Conservation (phyloP, 2,888 invertebrate genomes). For the Ichneumon xanthorius region DNA sequence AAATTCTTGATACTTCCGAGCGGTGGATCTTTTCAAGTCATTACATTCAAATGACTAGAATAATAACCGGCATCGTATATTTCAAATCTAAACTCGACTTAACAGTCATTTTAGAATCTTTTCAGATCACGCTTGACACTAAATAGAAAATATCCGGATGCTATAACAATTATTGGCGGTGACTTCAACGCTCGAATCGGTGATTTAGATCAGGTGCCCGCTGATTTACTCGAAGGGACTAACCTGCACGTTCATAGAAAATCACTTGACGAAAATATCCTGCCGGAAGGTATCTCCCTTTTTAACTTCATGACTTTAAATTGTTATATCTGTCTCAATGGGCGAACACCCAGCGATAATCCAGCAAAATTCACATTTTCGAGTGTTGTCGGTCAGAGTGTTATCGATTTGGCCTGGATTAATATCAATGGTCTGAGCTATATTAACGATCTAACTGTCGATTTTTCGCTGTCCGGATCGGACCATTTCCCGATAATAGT, state of each 20-base stretch:
- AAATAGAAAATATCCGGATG: constrained; percentile 11
- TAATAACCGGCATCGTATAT: constrained; percentile 7
- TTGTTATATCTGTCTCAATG: constrained; percentile 41
- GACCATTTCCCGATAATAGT: too few species aligned
- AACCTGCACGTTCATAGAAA: not conserved
- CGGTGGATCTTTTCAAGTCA: constrained; percentile 17
- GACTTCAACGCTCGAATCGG: constrained; percentile 13
- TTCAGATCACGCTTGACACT: not conserved
- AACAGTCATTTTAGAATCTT: not conserved
- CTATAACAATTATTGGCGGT: not conserved
- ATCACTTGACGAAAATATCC: not conserved
- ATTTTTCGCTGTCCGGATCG: too few species aligned
- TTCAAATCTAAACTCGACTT: constrained; percentile 10
- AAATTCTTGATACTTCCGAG: constrained; percentile 7
- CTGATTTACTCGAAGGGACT: not conserved
- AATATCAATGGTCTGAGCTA: too few species aligned
- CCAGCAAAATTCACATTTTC: too few species aligned
- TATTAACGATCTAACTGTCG: too few species aligned
- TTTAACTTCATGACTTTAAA: constrained; percentile 39
- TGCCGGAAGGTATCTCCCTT: constrained; percentile 23
- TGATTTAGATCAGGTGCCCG: not conserved
- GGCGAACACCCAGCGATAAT: constrained; percentile 28
- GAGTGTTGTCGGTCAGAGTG: too few species aligned
- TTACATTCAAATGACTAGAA: not conserved
- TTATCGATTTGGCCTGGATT: too few species aligned